phyloP scores from a whole-genome alignment of 2,888 invertebrate genomes.

The Brachypalpus laphriformis region DNA sequence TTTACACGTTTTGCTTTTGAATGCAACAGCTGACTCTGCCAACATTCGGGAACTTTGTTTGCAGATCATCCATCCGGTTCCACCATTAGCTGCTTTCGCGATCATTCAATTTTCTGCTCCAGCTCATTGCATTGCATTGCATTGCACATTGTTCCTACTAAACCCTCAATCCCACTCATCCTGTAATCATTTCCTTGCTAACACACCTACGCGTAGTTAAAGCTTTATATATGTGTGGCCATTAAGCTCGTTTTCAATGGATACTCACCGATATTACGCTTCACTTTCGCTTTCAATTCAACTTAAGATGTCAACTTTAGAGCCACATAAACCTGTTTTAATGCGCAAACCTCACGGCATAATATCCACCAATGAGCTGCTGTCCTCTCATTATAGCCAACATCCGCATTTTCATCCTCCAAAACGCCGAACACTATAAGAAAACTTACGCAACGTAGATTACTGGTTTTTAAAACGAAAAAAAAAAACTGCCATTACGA shows the following conservation, averaged over 20 bases:
- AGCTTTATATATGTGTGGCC: neutral
- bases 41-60: too few species aligned
- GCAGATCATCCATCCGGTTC: too few species aligned
- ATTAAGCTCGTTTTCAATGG: neutral
- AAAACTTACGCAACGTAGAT: neutral
- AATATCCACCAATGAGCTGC: neutral
- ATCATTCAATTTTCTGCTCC: too few species aligned
- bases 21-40: too few species aligned
- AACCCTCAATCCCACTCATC: neutral
- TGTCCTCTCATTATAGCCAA: neutral
- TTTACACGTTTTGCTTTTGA: too few species aligned
- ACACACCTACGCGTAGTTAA: neutral
- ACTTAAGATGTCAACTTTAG: neutral
- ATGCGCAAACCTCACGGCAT: neutral
- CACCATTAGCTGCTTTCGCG: too few species aligned
- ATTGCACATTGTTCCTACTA: too few species aligned
- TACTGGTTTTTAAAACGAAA: neutral
- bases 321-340: conserved; percentile 1
- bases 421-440: neutral
- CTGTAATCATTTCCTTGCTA: neutral
- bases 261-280: neutral
- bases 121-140: too few species aligned
- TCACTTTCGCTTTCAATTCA: neutral
- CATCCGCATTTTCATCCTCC: neutral
- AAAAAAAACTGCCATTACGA: neutral